Evolutionary conservation across 2,888 invertebrate genomes (phyloP).

Genomic region (Agrilus biguttatus): DNA sequence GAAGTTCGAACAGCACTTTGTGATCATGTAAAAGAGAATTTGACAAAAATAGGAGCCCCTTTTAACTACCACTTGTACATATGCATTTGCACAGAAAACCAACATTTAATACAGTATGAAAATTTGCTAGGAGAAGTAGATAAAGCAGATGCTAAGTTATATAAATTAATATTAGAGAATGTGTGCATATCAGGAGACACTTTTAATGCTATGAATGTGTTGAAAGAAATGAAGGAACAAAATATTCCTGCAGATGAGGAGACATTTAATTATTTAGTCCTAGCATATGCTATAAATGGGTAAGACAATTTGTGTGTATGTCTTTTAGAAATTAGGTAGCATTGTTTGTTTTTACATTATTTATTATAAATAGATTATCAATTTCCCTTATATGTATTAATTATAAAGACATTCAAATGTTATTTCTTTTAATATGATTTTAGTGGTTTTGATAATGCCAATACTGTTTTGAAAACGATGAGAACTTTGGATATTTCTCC

Average conservation of each 20-base stretch:
- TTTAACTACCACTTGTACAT: conserved; percentile 42
- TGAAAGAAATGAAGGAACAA: conserved; percentile 44
- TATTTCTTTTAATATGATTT: conserved; percentile 3
- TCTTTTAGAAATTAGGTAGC: too few relatives aligned
- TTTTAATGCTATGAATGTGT: conserved; percentile 39
- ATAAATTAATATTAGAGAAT: conserved; percentile 40
- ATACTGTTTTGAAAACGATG: conserved; percentile 42
- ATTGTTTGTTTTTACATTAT: too few relatives aligned
- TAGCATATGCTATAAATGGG: conserved; percentile 43
- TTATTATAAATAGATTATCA: too few relatives aligned
- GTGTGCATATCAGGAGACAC: conserved; percentile 43
- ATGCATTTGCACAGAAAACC: conserved; percentile 43
- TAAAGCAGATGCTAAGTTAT: conserved; percentile 37
- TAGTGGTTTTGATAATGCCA: conserved; percentile 30
- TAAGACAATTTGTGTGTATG: conserved; percentile 26
- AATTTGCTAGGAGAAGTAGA: conserved; percentile 35
- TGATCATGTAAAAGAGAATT: conserved; percentile 38
- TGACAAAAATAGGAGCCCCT: conserved; percentile 31
- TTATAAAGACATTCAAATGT: too few relatives aligned
- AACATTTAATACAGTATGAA: conserved; percentile 29
- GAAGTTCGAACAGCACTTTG: conserved; percentile 35
- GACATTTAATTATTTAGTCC: conserved; percentile 43
- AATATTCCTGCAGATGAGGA: conserved; percentile 39
- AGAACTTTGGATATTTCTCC: conserved; percentile 34
- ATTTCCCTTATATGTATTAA: too few relatives aligned